A percentile compares a stretch with the other conserved stretches of the same genome.
Conservation (phyloP, 2,888 invertebrate genomes). For the Pherbina coryleti region DNA sequence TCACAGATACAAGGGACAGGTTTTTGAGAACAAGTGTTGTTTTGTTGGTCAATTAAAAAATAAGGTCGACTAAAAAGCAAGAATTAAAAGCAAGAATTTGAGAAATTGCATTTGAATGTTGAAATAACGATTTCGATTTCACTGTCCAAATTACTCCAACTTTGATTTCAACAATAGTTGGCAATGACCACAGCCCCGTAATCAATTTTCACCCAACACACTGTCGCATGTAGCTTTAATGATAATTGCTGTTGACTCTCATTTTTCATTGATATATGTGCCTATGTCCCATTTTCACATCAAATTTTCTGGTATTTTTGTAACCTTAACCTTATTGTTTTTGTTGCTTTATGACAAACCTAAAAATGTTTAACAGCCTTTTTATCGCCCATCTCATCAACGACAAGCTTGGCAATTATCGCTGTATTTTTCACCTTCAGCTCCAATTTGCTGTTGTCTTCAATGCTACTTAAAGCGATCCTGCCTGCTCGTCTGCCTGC, state of each 20-base stretch:
- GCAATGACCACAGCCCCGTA: background rate
- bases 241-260: constrained; percentile 63
- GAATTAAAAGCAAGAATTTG: background rate
- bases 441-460: constrained; percentile 40
- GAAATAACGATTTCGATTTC: background rate
- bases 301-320: constrained; percentile 22
- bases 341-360: constrained; percentile 21
- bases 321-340: constrained; percentile 27
- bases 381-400: constrained; percentile 40
- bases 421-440: constrained; percentile 47
- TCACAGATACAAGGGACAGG: background rate
- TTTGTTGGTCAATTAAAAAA: background rate
- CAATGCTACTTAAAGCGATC: background rate
- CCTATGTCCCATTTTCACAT: constrained; percentile 12
- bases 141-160: background rate
- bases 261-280: constrained; percentile 55
- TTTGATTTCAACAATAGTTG: background rate
- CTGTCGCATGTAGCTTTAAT: constrained; percentile 54
- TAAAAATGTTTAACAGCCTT: constrained; percentile 36
- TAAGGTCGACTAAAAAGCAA: background rate
- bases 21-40: background rate
- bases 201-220: constrained; percentile 38
- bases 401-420: constrained; percentile 52
- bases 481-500: background rate
- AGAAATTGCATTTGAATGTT: background rate